Conservation (phyloP, 2,888 invertebrate genomes). For the Sericinus montela region DNA sequence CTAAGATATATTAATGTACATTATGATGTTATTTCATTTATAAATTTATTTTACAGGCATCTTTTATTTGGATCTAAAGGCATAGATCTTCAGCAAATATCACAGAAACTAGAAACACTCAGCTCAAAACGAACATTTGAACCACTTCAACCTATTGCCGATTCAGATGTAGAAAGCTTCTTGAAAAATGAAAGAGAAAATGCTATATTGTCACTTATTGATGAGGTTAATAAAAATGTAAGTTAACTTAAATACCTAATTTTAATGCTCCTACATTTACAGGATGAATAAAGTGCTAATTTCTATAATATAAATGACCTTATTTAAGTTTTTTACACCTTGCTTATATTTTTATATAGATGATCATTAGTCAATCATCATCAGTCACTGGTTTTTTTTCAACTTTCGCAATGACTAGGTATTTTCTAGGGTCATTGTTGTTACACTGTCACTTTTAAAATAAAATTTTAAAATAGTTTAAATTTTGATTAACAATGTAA, state of each 20-base stretch:
- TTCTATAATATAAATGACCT: too few species aligned
- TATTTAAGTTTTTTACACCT: too few species aligned
- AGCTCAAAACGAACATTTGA: conserved; percentile 92
- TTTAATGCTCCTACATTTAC: neutral
- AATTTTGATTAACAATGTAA: too few species aligned
- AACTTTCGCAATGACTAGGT: too few species aligned
- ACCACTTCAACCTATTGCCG: conserved; percentile 93
- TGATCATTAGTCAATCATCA: too few species aligned
- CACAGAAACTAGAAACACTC: conserved; percentile 92
- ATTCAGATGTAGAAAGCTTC: conserved; percentile 94
- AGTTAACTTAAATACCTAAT: conserved; percentile 40
- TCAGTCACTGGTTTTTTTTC: too few species aligned
- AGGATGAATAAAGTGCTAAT: too few species aligned
- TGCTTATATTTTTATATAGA: too few species aligned
- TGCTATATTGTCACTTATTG: conserved; percentile 93
- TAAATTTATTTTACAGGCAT: conserved; percentile 79
- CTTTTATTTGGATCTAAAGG: conserved; percentile 94
- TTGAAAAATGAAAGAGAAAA: conserved; percentile 96
- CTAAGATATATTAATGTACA: too few species aligned
- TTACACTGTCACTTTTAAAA: too few species aligned
- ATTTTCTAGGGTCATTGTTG: too few species aligned
- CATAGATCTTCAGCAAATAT: conserved; percentile 95
- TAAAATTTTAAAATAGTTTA: too few species aligned
- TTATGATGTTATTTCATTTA: neutral
- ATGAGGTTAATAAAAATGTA: conserved; percentile 92